Conservation (phyloP, 2,888 invertebrate species). For the Teinopalpus imperialis region DNA sequence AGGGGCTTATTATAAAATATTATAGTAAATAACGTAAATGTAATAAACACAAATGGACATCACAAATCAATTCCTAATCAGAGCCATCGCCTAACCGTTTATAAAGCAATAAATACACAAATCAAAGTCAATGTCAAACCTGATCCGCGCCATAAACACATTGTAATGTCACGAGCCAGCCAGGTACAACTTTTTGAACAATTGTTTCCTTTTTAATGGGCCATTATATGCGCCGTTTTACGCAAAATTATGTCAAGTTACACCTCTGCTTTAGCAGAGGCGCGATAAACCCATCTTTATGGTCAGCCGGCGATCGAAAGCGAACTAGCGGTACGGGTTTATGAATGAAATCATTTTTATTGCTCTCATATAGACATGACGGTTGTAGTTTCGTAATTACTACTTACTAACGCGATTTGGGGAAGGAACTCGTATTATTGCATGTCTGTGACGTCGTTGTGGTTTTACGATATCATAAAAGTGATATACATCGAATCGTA, state of each 20-base stretch:
- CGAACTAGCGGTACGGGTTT: constrained; percentile 66
- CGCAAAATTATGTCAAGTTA: constrained; percentile 81
- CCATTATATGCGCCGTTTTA: constrained; percentile 80
- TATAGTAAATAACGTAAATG: background rate
- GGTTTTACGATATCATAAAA: constrained; percentile 77
- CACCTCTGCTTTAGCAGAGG: constrained; percentile 76
- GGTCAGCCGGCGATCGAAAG: constrained; percentile 72
- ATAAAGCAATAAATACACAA: constrained; percentile 75
- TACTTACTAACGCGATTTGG: constrained; percentile 68
- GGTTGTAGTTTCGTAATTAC: constrained; percentile 72
- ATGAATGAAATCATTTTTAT: constrained; percentile 79
- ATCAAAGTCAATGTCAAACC: constrained; percentile 80
- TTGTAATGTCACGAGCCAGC: constrained; percentile 78
- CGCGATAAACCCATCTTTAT: constrained; percentile 79
- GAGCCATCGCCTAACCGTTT: constrained; percentile 54
- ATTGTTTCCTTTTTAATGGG: constrained; percentile 81
- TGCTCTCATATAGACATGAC: constrained; percentile 74
- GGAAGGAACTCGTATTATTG: constrained; percentile 71
- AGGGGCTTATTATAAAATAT: too few species aligned
- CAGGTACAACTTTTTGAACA: constrained; percentile 81
- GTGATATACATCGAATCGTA: constrained; percentile 61
- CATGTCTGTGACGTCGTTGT: constrained; percentile 63
- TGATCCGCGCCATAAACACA: constrained; percentile 77
- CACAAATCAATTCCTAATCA: constrained; percentile 2
- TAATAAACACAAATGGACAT: constrained; percentile 1